Evolutionary conservation across 30 jellyfish, hydroid and myxozoan genomes (phyloP).

Genomic region (Aurelia sp.): DNA sequence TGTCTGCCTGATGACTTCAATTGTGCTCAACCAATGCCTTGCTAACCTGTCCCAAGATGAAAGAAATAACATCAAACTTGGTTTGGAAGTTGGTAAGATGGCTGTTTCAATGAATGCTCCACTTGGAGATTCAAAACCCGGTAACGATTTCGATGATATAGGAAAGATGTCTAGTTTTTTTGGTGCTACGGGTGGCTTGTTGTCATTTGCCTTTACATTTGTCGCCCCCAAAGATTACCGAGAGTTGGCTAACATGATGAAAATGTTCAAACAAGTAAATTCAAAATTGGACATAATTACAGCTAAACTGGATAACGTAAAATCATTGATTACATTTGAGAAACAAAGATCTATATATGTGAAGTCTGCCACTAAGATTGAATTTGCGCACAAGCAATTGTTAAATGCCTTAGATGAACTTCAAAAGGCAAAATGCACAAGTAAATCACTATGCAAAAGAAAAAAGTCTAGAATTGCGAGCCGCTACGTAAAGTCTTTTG

Average conservation of each 20-base stretch:
- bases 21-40: too few relatives aligned
- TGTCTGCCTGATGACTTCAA: too few relatives aligned
- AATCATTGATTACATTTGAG: constrained; percentile 10
- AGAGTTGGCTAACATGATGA: constrained; percentile 50
- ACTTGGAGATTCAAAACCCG: constrained; percentile 25
- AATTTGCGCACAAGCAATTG: constrained; percentile 32
- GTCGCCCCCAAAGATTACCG: constrained; percentile 43
- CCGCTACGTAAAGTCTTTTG: constrained; percentile 7
- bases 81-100: too few relatives aligned
- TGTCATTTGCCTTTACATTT: constrained; percentile 16
- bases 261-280: constrained; percentile 32
- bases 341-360: constrained; percentile 32
- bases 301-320: constrained; percentile 13
- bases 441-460: constrained; percentile 20
- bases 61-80: too few relatives aligned
- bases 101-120: background rate
- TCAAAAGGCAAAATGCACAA: constrained; percentile 1
- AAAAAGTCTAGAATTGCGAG: constrained; percentile 18
- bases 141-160: background rate
- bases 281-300: constrained; percentile 47
- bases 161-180: constrained; percentile 31
- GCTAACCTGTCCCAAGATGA: too few relatives aligned
- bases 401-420: constrained; percentile 3
- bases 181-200: constrained; percentile 56
- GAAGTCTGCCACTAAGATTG: constrained; percentile 2